These are phyloP conservation scores for Peromyscus leucopus DNA, from an alignment of 2,113 vertebrate species.

Conservation along the genomic window DNA sequence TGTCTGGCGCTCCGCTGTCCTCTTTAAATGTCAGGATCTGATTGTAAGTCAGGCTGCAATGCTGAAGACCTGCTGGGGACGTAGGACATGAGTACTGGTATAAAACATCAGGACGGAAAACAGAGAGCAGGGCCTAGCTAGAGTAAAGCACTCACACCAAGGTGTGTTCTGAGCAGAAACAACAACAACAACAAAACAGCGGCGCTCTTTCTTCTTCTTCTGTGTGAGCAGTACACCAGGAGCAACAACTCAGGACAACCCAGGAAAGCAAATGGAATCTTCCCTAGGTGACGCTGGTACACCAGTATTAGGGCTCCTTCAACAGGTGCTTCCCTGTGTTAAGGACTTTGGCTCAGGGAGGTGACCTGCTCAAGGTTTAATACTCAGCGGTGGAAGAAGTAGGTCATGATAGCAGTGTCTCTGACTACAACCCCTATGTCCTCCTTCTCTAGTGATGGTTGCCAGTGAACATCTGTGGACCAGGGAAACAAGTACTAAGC, in stretches of 20 bases:
- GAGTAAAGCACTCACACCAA: not conserved
- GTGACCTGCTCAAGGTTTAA: not conserved
- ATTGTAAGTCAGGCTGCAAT: conserved; percentile 7
- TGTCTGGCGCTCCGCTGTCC: not conserved
- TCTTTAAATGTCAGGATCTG: not conserved
- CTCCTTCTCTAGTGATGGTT: not conserved
- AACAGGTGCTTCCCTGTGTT: not conserved
- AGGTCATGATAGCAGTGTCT: not conserved
- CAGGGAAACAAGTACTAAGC: not conserved
- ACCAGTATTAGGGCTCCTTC: not conserved
- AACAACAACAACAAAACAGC: not conserved
- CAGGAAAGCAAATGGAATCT: not conserved
- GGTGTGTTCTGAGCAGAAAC: not conserved
- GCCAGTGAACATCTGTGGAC: not conserved
- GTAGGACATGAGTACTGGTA: not conserved
- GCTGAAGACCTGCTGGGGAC: not conserved
- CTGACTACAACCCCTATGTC: not conserved
- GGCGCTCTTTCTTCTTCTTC: not conserved
- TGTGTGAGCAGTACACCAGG: not conserved
- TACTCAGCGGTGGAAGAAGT: not conserved
- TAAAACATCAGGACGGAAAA: not conserved
- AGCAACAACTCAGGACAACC: not conserved
- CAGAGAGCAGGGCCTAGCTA: not conserved
- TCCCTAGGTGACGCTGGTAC: not conserved
- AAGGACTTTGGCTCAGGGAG: not conserved